Evolutionary conservation across 2,888 invertebrate genomes (phyloP).

Genomic region (Polydrusus cervinus): DNA sequence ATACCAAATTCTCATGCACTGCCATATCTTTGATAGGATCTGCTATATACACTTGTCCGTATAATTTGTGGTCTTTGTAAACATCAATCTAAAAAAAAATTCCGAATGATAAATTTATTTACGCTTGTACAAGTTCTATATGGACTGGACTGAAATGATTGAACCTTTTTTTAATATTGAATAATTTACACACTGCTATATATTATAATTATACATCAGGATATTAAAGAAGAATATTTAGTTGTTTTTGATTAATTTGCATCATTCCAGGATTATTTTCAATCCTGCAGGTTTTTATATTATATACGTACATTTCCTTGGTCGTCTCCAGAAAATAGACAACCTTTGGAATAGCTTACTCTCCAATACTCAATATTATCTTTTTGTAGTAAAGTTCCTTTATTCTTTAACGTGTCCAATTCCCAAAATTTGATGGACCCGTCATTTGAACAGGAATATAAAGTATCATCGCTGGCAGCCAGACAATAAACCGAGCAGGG

Average conservation of each 20-base stretch:
- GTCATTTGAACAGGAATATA: constrained; percentile 79
- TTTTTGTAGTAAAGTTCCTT: constrained; percentile 63
- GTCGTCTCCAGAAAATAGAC: constrained; percentile 77
- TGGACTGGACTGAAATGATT: too few species aligned
- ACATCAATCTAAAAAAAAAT: constrained; percentile 72
- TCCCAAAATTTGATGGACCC: constrained; percentile 77
- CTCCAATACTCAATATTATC: constrained; percentile 69
- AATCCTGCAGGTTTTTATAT: too few species aligned
- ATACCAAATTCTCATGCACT: constrained; percentile 74
- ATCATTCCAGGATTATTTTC: too few species aligned
- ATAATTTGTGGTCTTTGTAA: constrained; percentile 73
- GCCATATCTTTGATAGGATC: constrained; percentile 80
- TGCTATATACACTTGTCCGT: constrained; percentile 67
- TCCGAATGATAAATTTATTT: constrained; percentile 50
- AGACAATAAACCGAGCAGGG: constrained; percentile 77
- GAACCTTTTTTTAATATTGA: too few species aligned
- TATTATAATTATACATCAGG: too few species aligned
- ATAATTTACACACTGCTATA: too few species aligned
- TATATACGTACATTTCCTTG: constrained; percentile 75
- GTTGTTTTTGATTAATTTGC: too few species aligned
- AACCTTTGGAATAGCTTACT: constrained; percentile 67
- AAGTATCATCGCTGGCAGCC: constrained; percentile 73
- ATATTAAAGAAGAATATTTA: too few species aligned
- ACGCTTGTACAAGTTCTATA: too few species aligned
- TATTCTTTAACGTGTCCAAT: constrained; percentile 69